Evolutionary conservation across 1,140 invertebrate genomes (phyloP), one percentile per base, ranked within the genome.

Genomic region (Euwallacea fornicatus): DNA sequence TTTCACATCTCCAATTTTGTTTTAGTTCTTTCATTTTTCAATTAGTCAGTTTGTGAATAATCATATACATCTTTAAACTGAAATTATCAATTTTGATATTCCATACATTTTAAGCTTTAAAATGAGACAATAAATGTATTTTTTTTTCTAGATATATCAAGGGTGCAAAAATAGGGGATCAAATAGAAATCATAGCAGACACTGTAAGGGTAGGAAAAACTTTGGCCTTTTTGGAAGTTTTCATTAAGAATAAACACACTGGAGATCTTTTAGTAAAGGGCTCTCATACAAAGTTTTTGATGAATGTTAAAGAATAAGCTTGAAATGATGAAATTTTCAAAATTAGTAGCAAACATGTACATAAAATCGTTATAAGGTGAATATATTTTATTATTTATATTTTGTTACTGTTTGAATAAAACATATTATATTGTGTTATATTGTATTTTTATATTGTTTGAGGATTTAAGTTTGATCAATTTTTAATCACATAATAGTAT

Each of bases 211-310:
- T 87, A 42, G 95, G 95, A 2, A 89, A 87, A 73, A 91, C 83
- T 43, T 80, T 97, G 47, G 94, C 93, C 1, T 97, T 94, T 79
- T 81, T 95, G 2, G 88, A 89, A 74, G 91, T 94, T 1, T 87
- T 91, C 73, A 84, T 96, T 9, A 85, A 81, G 43, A 90, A 93
- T 66, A 93, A 93, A 80, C 81, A 85, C 7, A 88, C 85, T 66
- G 89, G 90, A 69, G 83, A 85, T 67, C 71, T 96, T 6, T 78
- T 96, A 73, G 94, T 91, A 21, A 88, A 86, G 73, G 95, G 93
- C 54, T 83, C 85, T 69, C 94, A 96, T 77, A 93, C 89, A 0
- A 95, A 95, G 82, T 95, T 70, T 68, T 59, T 78, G 63, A 43
- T 72, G 61, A 3, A 2, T 3, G 44, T 55, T 16, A 68, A 61